Evolutionary conservation across 2,888 invertebrate genomes (phyloP).

Genomic region (Drosophila mulleri): DNA sequence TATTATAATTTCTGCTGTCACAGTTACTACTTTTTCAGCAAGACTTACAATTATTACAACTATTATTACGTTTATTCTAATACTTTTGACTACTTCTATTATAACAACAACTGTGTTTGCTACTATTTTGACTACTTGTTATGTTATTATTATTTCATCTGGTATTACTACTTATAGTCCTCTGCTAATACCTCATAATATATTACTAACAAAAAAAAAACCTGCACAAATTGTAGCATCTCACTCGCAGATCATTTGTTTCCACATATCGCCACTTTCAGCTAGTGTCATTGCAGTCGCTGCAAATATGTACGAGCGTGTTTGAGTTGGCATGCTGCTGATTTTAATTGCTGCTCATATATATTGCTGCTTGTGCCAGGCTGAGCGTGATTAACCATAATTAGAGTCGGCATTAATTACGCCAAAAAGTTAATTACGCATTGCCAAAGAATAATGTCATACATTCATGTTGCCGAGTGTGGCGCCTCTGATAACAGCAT

Average conservation of each 20-base stretch:
- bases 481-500: constrained; percentile 35
- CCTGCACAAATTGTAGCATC: not conserved
- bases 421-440: constrained; percentile 83
- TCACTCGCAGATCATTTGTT: not conserved
- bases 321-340: constrained; percentile 60
- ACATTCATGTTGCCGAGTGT: constrained; percentile 47
- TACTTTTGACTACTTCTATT: not conserved
- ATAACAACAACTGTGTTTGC: no score
- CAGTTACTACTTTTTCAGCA: not conserved
- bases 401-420: constrained; percentile 84
- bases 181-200: not conserved
- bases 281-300: constrained; percentile 32
- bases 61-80: not conserved
- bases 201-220: not conserved
- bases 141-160: no score
- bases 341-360: constrained; percentile 82
- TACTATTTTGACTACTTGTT: not conserved
- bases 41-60: no score
- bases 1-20: no score
- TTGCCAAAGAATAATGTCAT: constrained; percentile 60
- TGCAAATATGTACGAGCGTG: constrained; percentile 27
- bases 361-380: constrained; percentile 69
- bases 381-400: constrained; percentile 84
- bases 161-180: no score
- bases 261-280: not conserved